A percentile compares a stretch with the other conserved stretches of the same genome.
These are phyloP conservation scores for Eulemur rubriventer DNA, from an alignment of 2,797 vertebrate species.

Conservation along the genomic window DNA sequence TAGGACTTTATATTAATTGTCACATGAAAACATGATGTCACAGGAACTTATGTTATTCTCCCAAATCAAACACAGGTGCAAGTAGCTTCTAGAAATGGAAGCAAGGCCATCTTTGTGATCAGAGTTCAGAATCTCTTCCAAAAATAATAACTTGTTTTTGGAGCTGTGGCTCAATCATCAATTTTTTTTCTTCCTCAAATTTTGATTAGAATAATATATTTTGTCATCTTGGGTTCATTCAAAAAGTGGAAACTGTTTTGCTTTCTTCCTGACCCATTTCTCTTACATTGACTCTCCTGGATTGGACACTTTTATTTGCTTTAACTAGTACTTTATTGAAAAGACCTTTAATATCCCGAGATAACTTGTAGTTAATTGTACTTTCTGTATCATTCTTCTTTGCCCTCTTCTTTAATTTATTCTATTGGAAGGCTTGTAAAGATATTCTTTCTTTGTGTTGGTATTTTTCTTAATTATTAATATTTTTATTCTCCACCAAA, in stretches of 20 bases:
- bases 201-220: neutral
- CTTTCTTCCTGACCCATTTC: neutral
- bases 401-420: neutral
- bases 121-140: neutral
- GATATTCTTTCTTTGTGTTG: neutral
- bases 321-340: neutral
- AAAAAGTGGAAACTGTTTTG: neutral
- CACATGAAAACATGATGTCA: neutral
- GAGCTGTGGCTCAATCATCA: neutral
- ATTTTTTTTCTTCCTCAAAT: neutral
- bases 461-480: neutral
- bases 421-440: neutral
- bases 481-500: neutral
- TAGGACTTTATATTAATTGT: neutral
- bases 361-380: neutral
- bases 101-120: neutral
- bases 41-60: neutral
- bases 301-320: neutral
- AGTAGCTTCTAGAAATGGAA: neutral
- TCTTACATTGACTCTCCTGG: neutral
- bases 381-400: neutral
- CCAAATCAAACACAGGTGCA: neutral
- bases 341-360: neutral
- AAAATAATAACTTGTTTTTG: neutral
- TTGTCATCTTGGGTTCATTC: neutral